Base-by-base conservation (phyloP, 2,888 invertebrate genomes). In the Embidobia sp. region DNA sequence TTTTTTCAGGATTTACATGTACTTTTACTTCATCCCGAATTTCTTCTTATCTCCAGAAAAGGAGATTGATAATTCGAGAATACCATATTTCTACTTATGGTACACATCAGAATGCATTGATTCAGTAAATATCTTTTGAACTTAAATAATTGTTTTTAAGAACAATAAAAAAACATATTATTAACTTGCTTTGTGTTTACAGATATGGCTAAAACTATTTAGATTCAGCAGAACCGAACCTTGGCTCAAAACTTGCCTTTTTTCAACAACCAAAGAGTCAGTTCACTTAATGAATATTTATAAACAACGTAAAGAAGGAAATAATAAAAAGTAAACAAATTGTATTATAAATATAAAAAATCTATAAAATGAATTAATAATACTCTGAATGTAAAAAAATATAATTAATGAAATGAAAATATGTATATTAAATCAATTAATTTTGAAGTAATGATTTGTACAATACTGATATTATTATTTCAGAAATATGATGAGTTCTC, bases 71-170 rank as follows among this genome's bases (percentile, higher is more conserved):
- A 51, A 74, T 6, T 55, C 51, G 31, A 78, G 59, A 11, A 77
- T 83, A 11, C 35, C 82, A 13, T 84, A 79, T 19, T 70, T 86
- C 51, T 84, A 83, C 82, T 55, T 85, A 19, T 87, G 87, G 86
- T 85, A 85, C 10, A 46, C 76, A 15, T 73, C 74, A 10, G 87
- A 87, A 51, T 82, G 84, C 16, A 29, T 84, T 6, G 83, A 85
- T 77, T 84, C 85, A 49, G 87, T 87, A 79, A 3, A 2, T 8
- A 29, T 29, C n/a, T 8, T 22, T 29, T 2, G 13, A 33, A 82
- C 31, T 37, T 4, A 16, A 29, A 29, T 15, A 4, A 1, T 19
- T 46, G 37, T 31, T 61, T 74, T 44, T 15, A 22, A 10, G 19
- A 11, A 27, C 1, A 29, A 7, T 13, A 22, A 2, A 26, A 0